These are phyloP conservation scores for Heliconius sara DNA, from an alignment of 2,888 invertebrate genomes.

Conservation along the genomic window DNA sequence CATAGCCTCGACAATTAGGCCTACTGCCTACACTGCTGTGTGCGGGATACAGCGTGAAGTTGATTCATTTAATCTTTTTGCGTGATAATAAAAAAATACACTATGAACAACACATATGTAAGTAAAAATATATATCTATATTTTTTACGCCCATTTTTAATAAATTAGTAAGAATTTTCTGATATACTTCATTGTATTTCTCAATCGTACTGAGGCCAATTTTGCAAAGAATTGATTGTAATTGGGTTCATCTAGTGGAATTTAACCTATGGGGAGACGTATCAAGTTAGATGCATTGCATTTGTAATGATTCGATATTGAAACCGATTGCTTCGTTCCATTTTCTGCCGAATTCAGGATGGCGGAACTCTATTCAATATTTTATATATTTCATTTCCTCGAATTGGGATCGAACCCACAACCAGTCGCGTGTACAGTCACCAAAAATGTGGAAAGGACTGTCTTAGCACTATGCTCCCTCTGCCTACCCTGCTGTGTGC, in stretches of 20 bases:
- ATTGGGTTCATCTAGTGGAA: slow-evolving; percentile 16
- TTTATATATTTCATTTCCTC: too few relatives aligned
- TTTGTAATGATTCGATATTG: not conserved
- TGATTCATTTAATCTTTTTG: not conserved
- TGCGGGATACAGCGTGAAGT: too few relatives aligned
- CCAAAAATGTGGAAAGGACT: too few relatives aligned
- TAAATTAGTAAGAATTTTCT: not conserved
- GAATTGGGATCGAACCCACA: too few relatives aligned
- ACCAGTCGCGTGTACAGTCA: too few relatives aligned
- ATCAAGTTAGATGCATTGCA: not conserved
- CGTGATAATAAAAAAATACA: not conserved
- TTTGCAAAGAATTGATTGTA: not conserved
- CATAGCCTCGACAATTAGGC: too few relatives aligned
- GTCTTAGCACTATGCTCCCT: too few relatives aligned
- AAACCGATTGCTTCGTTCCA: not conserved
- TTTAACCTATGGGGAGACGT: not conserved
- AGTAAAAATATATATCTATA: not conserved
- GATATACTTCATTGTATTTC: not conserved
- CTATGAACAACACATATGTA: not conserved
- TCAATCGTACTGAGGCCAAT: not conserved
- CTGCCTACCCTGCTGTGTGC: too few relatives aligned
- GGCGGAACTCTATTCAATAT: too few relatives aligned
- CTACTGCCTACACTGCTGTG: too few relatives aligned
- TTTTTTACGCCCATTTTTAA: not conserved
- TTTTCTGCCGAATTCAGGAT: too few relatives aligned